Percentiles rank a stretch among this genome's conserved stretches.
These are phyloP conservation scores for Rhinogobio ventralis DNA, from an alignment of 2,797 vertebrate genomes.

Conservation along the genomic window DNA sequence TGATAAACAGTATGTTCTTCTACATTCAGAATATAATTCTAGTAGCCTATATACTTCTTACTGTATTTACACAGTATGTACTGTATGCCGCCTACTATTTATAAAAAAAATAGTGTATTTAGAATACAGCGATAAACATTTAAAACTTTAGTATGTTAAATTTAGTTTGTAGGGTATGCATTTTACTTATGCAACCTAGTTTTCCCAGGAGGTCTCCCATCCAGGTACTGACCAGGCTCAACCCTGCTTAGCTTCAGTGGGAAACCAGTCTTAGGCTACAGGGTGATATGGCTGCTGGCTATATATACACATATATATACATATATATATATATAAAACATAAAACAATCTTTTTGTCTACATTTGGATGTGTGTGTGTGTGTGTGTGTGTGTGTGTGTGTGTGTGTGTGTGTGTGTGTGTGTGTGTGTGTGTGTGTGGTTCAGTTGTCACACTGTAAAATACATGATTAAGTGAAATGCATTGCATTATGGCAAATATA, in stretches of 20 bases:
- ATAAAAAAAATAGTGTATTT: not conserved
- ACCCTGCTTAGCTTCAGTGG: too few relatives aligned
- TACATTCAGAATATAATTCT: not conserved
- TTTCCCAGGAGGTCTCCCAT: too few relatives aligned
- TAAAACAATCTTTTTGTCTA: not conserved
- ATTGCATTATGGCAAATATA: not conserved
- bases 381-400: too few relatives aligned
- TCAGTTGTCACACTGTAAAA: not conserved
- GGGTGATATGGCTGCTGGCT: too few relatives aligned
- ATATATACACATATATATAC: too few relatives aligned
- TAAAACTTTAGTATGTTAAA: not conserved
- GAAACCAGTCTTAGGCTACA: too few relatives aligned
- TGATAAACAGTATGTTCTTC: slow-evolving; percentile 2
- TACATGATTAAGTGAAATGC: not conserved
- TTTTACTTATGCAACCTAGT: too few relatives aligned
- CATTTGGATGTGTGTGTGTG: not conserved
- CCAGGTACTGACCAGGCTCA: too few relatives aligned
- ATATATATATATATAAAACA: too few relatives aligned
- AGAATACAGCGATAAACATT: not conserved
- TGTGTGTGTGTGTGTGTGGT: not conserved
- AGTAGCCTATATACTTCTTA: not conserved
- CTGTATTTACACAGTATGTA: too few relatives aligned
- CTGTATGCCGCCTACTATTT: not conserved
- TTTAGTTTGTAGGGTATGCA: too few relatives aligned
- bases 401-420: too few relatives aligned